phyloP scores from a whole-genome alignment of 2,888 invertebrate genomes.

The Pyrrhia umbra region DNA sequence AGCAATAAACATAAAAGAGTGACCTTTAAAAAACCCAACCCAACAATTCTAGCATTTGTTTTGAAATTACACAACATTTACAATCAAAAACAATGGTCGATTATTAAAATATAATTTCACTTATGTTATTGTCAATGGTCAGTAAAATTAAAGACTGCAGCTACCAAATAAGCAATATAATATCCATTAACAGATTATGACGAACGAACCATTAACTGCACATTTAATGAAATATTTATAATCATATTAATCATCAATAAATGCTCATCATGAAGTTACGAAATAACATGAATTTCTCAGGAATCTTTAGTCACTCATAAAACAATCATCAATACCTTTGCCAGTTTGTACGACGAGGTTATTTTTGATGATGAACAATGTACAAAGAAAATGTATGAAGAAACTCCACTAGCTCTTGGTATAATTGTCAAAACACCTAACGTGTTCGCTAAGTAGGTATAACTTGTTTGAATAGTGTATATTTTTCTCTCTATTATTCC shows the following conservation, averaged over 20 bases:
- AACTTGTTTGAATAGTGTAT: slow-evolving; percentile 59
- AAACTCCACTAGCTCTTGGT: slow-evolving; percentile 20
- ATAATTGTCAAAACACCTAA: slow-evolving; percentile 48
- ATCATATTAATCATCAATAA: too few species aligned
- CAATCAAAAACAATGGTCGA: background rate
- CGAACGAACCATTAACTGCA: background rate
- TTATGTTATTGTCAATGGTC: slow-evolving; percentile 7
- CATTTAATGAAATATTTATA: too few species aligned
- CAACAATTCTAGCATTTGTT: background rate
- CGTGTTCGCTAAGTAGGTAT: slow-evolving; percentile 45
- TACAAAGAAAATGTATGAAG: slow-evolving; percentile 31
- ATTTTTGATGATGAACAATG: slow-evolving; percentile 3
- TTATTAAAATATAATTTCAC: slow-evolving; percentile 11
- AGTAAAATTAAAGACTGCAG: background rate
- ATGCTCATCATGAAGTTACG: too few species aligned
- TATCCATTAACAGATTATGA: background rate
- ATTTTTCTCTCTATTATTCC: slow-evolving; percentile 58
- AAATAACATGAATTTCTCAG: too few species aligned
- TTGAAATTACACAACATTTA: slow-evolving; percentile 5
- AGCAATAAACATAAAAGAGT: slow-evolving; percentile 21
- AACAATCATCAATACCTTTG: background rate
- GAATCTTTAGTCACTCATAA: background rate
- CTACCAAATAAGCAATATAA: background rate
- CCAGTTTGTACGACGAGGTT: background rate
- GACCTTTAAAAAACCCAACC: slow-evolving; percentile 8